Evolutionary conservation across 2,113 vertebrate genomes (phyloP), one percentile per base, ranked within the genome.

Genomic region (Oryzias celebensis): DNA sequence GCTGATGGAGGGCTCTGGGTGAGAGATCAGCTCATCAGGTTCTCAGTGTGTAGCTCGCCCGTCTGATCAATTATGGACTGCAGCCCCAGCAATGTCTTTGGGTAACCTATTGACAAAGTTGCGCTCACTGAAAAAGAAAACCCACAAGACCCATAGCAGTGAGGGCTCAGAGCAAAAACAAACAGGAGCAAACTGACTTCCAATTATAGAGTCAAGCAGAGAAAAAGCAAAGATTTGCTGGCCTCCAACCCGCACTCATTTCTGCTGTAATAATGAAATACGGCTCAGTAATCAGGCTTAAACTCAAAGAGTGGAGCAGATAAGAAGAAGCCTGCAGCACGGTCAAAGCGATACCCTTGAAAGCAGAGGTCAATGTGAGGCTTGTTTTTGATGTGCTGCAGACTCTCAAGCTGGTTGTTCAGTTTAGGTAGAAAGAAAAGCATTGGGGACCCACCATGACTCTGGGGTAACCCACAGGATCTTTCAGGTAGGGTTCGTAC

Each of bases 401-500:
- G 43, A 26, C 28, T 18, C 2, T 56, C 8, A 22, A 45, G 36
- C 18, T 31, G 45, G 43, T 20, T 17, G 0, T 20, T 0, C 17
- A 62, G 63, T 7, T 31, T 7, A 26, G 2, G 6, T 14, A n/a
- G 18, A 61, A 17, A 58, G 63, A 10, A 18, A 18, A 4, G 55
- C 18, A 53, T 58, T 5, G 26, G 52, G 24, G 24, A 65, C 89
- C 79, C 70, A 94, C 95, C 94, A 95, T 95, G 48, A 96, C 91
- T 77, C 91, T 94, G 67, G 95, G 94, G 73, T 94, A 98, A 45
- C 91, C 94, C 47, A 94, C 93, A 0, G 95, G 94, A 71, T 98
- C 94, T 7, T 92, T 91, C 82, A 96, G 90, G 82, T 96, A 98
- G 0, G 96, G 96, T 58, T 98, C 96, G 7, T 91, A 94, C 54